Percentiles rank a stretch among this genome's conserved stretches.
phyloP scores from a whole-genome alignment of 2,797 vertebrate species.

The Natrix natrix region DNA sequence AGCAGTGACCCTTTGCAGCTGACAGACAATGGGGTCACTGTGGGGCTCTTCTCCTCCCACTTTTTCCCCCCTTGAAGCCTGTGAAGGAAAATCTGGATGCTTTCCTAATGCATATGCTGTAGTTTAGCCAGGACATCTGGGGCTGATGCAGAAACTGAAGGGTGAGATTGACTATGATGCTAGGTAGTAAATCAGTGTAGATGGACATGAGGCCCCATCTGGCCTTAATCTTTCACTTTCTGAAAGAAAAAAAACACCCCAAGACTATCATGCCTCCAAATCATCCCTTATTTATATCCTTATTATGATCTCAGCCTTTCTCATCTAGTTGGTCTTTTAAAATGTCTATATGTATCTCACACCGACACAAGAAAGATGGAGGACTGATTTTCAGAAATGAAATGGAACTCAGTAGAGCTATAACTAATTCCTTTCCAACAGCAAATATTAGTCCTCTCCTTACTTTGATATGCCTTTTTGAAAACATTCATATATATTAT shows the following conservation, averaged over 20 bases:
- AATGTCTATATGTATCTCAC: neutral
- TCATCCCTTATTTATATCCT: neutral
- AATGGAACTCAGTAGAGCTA: neutral
- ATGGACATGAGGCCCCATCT: conserved; percentile 20
- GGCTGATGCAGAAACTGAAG: conserved; percentile 17
- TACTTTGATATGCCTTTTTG: neutral
- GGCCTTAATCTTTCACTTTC: neutral
- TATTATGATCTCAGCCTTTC: neutral
- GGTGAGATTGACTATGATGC: conserved; percentile 6
- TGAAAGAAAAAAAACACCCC: neutral
- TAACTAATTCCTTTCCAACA: neutral
- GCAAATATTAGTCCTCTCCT: neutral
- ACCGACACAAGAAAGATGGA: neutral
- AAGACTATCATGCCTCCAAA: neutral
- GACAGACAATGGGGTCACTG: neutral
- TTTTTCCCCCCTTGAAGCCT: neutral
- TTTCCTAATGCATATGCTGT: conserved; percentile 38
- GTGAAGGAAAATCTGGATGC: conserved; percentile 17
- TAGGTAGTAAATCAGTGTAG: conserved; percentile 9
- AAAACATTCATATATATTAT: neutral
- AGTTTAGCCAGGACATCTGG: conserved; percentile 37
- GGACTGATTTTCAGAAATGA: neutral
- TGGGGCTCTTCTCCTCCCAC: neutral
- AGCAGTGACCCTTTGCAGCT: neutral
- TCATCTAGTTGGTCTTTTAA: neutral